Evolutionary conservation across 1,140 invertebrate genomes (phyloP).

Genomic region (Neuroterus valhalla): DNA sequence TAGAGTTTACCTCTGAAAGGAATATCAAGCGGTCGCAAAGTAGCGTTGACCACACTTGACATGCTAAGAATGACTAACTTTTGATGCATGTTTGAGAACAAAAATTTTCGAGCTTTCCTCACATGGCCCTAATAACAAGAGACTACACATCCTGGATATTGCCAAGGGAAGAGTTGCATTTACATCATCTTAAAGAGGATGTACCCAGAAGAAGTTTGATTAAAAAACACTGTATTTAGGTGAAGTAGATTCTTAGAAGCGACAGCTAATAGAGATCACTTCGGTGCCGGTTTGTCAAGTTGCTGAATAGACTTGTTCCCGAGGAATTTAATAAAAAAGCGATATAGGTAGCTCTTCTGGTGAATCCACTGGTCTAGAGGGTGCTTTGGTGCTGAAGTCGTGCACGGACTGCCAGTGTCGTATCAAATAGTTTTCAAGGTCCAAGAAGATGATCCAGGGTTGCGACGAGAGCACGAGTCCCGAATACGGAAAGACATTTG

Average conservation of each 20-base stretch:
- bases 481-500: constrained; percentile 17
- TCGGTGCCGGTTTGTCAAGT: constrained; percentile 15
- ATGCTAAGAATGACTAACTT: too few relatives aligned
- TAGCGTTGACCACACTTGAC: too few relatives aligned
- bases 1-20: too few relatives aligned
- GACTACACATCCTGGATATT: too few relatives aligned
- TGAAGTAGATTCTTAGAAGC: neutral
- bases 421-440: constrained; percentile 25
- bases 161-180: too few relatives aligned
- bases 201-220: neutral
- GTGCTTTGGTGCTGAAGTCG: constrained; percentile 16
- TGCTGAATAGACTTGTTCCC: constrained; percentile 27
- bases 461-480: neutral
- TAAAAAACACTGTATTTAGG: neutral
- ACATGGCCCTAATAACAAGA: too few relatives aligned
- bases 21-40: too few relatives aligned
- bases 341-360: constrained; percentile 23
- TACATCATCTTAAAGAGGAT: neutral
- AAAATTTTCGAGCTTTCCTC: too few relatives aligned
- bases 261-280: constrained; percentile 13
- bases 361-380: constrained; percentile 18
- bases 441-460: constrained; percentile 18
- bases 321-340: constrained; percentile 24
- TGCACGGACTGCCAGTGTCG: constrained; percentile 9
- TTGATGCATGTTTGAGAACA: too few relatives aligned